These are phyloP conservation scores for Drosophila bocki DNA, from an alignment of 1,140 invertebrate species.

Conservation along the genomic window DNA sequence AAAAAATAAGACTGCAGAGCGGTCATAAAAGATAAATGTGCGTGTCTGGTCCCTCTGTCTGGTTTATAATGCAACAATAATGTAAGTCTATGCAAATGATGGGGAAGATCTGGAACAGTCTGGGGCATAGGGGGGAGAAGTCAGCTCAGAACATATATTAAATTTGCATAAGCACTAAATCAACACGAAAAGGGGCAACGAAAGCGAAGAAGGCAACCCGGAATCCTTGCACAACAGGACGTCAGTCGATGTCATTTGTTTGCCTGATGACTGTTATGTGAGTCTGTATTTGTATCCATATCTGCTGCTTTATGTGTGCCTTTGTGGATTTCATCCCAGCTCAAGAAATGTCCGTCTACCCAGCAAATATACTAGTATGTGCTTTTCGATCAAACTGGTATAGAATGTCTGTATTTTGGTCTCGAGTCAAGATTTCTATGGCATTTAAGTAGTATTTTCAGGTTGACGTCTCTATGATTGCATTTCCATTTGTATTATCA, in stretches of 20 bases:
- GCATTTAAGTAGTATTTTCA: constrained; percentile 34
- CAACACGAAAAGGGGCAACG: constrained; percentile 67
- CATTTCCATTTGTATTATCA: constrained; percentile 36
- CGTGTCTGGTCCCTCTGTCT: constrained; percentile 48
- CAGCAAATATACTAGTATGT: constrained; percentile 28
- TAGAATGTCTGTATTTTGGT: background rate
- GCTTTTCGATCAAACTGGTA: constrained; percentile 30
- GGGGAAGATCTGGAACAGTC: constrained; percentile 12
- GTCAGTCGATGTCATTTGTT: constrained; percentile 58
- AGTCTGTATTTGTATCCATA: constrained; percentile 11
- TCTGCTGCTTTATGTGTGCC: constrained; percentile 13
- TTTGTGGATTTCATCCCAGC: constrained; percentile 14
- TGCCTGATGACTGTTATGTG: constrained; percentile 46
- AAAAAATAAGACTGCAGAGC: constrained; percentile 39
- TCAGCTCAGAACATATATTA: constrained; percentile 67
- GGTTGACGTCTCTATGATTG: constrained; percentile 21
- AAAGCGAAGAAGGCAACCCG: constrained; percentile 25
- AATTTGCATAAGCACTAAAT: constrained; percentile 83
- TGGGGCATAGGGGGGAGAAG: background rate
- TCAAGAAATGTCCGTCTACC: constrained; percentile 6
- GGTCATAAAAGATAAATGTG: constrained; percentile 55
- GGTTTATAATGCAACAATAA: constrained; percentile 80
- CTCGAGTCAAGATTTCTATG: constrained; percentile 23
- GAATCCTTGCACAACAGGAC: constrained; percentile 28
- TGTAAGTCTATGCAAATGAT: constrained; percentile 74